Percentiles rank a stretch among this genome's conserved stretches.
Evolutionary conservation across 2,888 invertebrate genomes (phyloP).

Genomic region (Meloe dianella): DNA sequence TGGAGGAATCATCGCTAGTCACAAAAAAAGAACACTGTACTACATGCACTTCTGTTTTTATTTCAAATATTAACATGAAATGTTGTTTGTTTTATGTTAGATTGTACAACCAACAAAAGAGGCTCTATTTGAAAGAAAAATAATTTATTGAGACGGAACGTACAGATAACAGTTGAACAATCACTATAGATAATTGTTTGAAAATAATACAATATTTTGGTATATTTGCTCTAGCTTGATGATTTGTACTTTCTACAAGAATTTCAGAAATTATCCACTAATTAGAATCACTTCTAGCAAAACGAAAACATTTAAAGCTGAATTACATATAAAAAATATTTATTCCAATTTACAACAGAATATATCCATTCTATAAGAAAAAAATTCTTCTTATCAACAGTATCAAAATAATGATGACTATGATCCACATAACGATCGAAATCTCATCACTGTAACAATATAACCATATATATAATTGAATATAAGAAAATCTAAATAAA

Average conservation of each 20-base stretch:
- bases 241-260: constrained; percentile 9
- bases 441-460: constrained; percentile 57
- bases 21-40: not conserved
- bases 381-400: constrained; percentile 61
- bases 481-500: constrained; percentile 13
- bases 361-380: constrained; percentile 51
- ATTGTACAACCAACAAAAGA: not conserved
- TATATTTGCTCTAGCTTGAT: not conserved
- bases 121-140: not conserved
- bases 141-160: not conserved
- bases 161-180: not conserved
- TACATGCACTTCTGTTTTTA: too few species aligned
- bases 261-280: not conserved
- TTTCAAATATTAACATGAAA: not conserved
- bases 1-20: not conserved
- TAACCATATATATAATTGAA: not conserved
- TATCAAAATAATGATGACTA: constrained; percentile 60
- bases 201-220: constrained; percentile 5
- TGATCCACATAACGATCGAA: constrained; percentile 61
- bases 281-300: not conserved
- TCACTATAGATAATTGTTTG: not conserved
- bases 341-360: not conserved
- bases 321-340: constrained; percentile 1
- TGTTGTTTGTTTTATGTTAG: too few species aligned
- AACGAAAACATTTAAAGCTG: not conserved